Evolutionary conservation across 2,888 invertebrate species (phyloP).

Genomic region (Drosophila quasianomalipes): DNA sequence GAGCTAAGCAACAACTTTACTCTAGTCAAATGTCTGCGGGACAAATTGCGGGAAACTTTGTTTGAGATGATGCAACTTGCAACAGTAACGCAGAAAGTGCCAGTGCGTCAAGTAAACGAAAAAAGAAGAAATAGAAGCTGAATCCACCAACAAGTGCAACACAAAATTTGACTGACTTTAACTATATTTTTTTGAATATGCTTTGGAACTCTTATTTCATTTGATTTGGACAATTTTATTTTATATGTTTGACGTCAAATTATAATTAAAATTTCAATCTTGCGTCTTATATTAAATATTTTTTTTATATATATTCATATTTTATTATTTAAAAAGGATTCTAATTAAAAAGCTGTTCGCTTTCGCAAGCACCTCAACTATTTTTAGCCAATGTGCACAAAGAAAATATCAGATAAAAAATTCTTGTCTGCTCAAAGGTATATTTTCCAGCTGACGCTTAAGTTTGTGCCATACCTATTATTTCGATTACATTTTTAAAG

Average conservation of each 20-base stretch:
- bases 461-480: background rate
- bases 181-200: background rate
- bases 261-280: background rate
- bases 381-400: slow-evolving; percentile 22
- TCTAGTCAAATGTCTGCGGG: slow-evolving; percentile 9
- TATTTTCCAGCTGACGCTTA: slow-evolving; percentile 4
- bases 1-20: slow-evolving; percentile 3
- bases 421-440: slow-evolving; percentile 6
- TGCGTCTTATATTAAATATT: background rate
- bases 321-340: background rate
- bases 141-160: slow-evolving; percentile 10
- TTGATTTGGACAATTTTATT: background rate
- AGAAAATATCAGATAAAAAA: slow-evolving; percentile 19
- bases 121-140: background rate
- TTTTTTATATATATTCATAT: background rate
- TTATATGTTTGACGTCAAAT: background rate
- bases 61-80: slow-evolving; percentile 34
- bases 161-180: slow-evolving; percentile 10
- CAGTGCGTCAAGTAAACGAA: slow-evolving; percentile 25
- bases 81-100: slow-evolving; percentile 20
- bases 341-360: slow-evolving; percentile 1
- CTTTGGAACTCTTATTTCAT: background rate
- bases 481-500: background rate
- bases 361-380: slow-evolving; percentile 2
- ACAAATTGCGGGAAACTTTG: slow-evolving; percentile 34